These are phyloP conservation scores for Pharmacophagus antenor DNA, from an alignment of 2,888 invertebrate species.

Conservation along the genomic window DNA sequence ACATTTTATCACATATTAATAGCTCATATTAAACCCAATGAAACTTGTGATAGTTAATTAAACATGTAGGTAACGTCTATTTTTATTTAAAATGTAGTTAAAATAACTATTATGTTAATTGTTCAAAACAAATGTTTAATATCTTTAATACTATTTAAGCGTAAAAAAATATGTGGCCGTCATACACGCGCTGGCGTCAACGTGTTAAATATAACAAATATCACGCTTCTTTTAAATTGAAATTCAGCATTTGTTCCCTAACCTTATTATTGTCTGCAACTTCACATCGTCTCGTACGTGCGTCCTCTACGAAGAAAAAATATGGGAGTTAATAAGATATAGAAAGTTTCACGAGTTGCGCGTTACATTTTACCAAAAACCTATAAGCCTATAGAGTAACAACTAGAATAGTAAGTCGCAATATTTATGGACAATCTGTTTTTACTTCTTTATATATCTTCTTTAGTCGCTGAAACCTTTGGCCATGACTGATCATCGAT, in stretches of 20 bases:
- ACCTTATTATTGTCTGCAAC: constrained; percentile 30
- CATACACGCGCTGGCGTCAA: too few species aligned
- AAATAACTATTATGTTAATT: background rate
- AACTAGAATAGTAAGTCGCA: constrained; percentile 11
- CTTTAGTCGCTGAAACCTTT: too few species aligned
- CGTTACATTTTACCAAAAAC: constrained; percentile 26
- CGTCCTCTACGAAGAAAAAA: constrained; percentile 23
- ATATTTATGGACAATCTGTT: background rate
- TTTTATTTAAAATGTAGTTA: background rate
- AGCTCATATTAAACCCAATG: background rate
- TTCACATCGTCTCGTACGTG: constrained; percentile 27
- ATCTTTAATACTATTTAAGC: too few species aligned
- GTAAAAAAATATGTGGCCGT: too few species aligned
- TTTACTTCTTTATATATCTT: background rate
- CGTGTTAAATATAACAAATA: too few species aligned
- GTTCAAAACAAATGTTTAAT: background rate
- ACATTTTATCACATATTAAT: background rate
- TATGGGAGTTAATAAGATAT: constrained; percentile 28
- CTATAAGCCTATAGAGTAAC: constrained; percentile 21
- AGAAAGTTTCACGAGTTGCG: constrained; percentile 23
- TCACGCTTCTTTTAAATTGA: too few species aligned
- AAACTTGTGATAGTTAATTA: background rate
- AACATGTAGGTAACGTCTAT: background rate
- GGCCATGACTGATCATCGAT: too few species aligned
- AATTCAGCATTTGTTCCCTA: constrained; percentile 25